Percentiles rank a stretch among this genome's conserved stretches.
Evolutionary conservation across 35 echinoderm and acorn worm genomes (phyloP).

Genomic region (Amphiura filiformis): DNA sequence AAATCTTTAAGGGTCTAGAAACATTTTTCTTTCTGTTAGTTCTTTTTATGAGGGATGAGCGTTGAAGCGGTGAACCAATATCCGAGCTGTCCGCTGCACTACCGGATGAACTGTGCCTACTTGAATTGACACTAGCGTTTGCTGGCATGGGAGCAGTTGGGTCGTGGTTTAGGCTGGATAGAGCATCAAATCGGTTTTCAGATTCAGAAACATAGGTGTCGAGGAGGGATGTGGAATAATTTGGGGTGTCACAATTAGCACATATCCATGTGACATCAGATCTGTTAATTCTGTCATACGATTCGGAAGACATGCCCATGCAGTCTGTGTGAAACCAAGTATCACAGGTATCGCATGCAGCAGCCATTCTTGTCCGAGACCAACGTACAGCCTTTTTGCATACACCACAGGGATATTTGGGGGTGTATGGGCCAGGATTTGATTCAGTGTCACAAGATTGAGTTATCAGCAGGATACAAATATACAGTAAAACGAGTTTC

Average conservation of each 20-base stretch:
- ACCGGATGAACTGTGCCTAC: neutral
- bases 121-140: neutral
- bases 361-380: constrained; percentile 3
- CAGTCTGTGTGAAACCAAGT: constrained; percentile 17
- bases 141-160: neutral
- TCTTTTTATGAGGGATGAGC: constrained; percentile 19
- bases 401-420: neutral
- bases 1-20: constrained; percentile 19
- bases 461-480: neutral
- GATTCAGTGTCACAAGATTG: neutral
- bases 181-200: neutral
- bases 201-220: neutral
- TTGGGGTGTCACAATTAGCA: neutral
- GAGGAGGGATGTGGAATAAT: neutral
- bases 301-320: constrained; percentile 13
- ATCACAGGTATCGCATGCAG: constrained; percentile 16
- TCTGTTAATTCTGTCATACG: constrained; percentile 17
- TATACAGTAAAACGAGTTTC: neutral
- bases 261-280: constrained; percentile 18
- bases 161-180: neutral
- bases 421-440: neutral
- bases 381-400: neutral
- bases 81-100: neutral
- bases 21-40: constrained; percentile 16
- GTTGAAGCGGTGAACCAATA: constrained; percentile 7